Conservation (phyloP, 64 coral and sea anemone species). For the Montipora efflorescens region DNA sequence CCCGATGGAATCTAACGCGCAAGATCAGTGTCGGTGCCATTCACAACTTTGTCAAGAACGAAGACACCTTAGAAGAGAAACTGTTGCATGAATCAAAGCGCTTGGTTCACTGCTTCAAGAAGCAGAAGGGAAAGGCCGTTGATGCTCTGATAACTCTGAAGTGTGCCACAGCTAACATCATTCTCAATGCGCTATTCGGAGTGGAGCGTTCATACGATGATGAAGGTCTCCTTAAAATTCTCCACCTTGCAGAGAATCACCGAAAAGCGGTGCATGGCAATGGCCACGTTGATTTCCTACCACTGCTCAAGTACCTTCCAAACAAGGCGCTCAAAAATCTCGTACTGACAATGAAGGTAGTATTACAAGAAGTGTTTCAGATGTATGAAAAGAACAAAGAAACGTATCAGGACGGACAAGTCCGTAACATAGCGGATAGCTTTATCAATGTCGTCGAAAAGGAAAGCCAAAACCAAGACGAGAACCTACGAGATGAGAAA, state of each 20-base stretch:
- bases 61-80: conserved; percentile 35
- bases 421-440: background rate
- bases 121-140: conserved; percentile 50
- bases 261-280: conserved; percentile 55
- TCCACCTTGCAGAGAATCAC: conserved; percentile 46
- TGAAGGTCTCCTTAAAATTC: conserved; percentile 25
- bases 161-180: conserved; percentile 48
- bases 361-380: background rate
- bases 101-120: conserved; percentile 37
- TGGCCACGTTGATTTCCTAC: conserved; percentile 71
- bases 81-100: conserved; percentile 45
- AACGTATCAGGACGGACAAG: conserved; percentile 41
- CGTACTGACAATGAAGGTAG: background rate
- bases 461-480: background rate
- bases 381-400: conserved; percentile 63
- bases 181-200: conserved; percentile 58
- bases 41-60: conserved; percentile 68
- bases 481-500: background rate
- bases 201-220: conserved; percentile 42
- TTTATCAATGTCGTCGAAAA: background rate
- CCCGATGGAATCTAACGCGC: background rate
- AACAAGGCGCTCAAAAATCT: conserved; percentile 44
- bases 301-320: conserved; percentile 70
- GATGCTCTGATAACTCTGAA: conserved; percentile 41
- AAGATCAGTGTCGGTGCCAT: conserved; percentile 40